Evolutionary conservation across 2,113 vertebrate species (phyloP).

Genomic region (Andinoacara biseriatus): DNA sequence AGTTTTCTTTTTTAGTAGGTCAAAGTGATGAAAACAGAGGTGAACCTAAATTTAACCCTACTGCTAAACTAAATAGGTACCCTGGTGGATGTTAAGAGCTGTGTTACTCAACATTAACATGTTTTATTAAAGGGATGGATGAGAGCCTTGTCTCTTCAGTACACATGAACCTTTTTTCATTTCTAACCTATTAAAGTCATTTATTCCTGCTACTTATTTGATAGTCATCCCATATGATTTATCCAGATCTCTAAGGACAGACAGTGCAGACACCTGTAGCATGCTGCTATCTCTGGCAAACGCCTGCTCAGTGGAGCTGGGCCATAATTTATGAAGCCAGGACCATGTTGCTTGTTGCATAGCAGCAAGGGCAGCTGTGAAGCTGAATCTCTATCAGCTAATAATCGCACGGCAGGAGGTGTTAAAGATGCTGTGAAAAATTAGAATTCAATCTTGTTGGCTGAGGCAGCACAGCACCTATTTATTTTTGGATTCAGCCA

Average conservation of each 20-base stretch:
- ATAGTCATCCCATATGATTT: neutral
- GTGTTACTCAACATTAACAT: too few relatives aligned
- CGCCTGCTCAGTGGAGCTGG: neutral
- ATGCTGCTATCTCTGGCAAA: neutral
- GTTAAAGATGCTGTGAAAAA: neutral
- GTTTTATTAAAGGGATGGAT: too few relatives aligned
- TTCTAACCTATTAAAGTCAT: neutral
- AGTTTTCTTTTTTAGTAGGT: too few relatives aligned
- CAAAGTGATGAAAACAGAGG: neutral
- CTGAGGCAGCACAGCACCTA: neutral
- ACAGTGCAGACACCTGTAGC: neutral
- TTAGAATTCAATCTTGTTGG: neutral
- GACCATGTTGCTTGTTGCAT: neutral
- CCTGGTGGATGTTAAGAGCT: too few relatives aligned
- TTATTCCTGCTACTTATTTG: neutral
- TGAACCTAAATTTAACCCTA: too few relatives aligned
- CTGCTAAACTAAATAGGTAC: too few relatives aligned
- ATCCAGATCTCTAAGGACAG: neutral
- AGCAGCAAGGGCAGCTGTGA: neutral
- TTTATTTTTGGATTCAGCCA: neutral
- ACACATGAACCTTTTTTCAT: rapidly evolving
- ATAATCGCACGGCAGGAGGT: neutral
- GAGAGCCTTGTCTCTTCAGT: too few relatives aligned
- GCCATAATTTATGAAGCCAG: neutral
- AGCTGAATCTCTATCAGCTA: neutral